Base-by-base conservation (phyloP, 2,113 vertebrate genomes). In the Plecturocebus donacophilus region DNA sequence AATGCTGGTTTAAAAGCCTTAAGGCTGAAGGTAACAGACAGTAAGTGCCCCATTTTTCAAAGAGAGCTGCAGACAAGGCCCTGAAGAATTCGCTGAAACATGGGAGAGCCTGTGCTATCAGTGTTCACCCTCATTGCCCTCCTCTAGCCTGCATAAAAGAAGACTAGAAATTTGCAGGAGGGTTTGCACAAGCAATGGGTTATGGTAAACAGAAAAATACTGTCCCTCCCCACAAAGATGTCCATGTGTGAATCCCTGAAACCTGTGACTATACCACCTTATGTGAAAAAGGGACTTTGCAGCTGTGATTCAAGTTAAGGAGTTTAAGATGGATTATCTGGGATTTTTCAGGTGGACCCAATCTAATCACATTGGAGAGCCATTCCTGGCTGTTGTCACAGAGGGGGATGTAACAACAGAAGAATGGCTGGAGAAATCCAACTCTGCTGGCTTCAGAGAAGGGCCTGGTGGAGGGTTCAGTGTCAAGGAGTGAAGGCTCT, bases 401-500 rank as follows among this genome's bases (percentile, higher is more conserved):
- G 45, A 64, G 40, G 56, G 21, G 64, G 27, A 3, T 4, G 52
- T 40, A 77, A 35, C 17, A 7, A 5, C 0, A 3, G n/a, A 35
- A 66, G 75, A 47, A 71, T 49, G 64, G 3, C 10, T 68, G 20
- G 70, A 68, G 42, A 70, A 30, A 40, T 1, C 4, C 73, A 42
- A 16, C 2, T 0, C 2, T 16, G 66, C 86, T 56, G 68, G 14
- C 45, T 83, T 85, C 6, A 0, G 25, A 64, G 71, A 58, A 4
- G n/a, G 38, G 17, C 25, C 25, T 0, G 20, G 17, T 23, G 2
- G 30, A 4, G 9, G 2, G 27, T 38, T 40, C 54, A 47, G 4
- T 10, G 21, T 14, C 14, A 23, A 10, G 70, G 87, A 47, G 38
- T 0, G 3, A 10, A 47, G n/a, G 42, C 32, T 61, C 79, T 77